phyloP scores from a whole-genome alignment of 2,888 invertebrate species.

The Dilophus febrilis region DNA sequence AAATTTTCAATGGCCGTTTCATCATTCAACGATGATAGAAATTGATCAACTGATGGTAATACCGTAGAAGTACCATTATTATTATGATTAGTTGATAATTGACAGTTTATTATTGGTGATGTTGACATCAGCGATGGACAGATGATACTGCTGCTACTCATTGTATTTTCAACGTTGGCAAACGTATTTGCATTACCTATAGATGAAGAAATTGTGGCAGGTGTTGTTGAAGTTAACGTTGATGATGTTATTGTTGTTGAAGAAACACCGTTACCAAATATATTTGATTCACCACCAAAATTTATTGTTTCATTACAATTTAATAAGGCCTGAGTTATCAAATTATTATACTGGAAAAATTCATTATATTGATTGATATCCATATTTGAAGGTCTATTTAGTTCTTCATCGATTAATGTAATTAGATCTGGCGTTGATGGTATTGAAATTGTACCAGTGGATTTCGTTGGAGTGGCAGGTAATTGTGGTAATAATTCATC shows the following conservation, averaged over 20 bases:
- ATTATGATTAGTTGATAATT: too few species aligned
- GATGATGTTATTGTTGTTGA: conserved; percentile 5
- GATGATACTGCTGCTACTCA: too few species aligned
- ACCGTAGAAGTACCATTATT: too few species aligned
- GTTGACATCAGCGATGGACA: too few species aligned
- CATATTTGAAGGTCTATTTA: conserved; percentile 9
- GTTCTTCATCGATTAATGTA: conserved; percentile 16
- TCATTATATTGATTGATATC: conserved; percentile 14
- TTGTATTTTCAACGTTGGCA: too few species aligned
- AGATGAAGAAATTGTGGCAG: too few species aligned
- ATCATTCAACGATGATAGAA: conserved; percentile 9
- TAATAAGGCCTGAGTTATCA: conserved; percentile 14
- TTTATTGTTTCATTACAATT: conserved; percentile 14
- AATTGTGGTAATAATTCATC: too few species aligned
- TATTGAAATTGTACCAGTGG: neutral
- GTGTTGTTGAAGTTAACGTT: conserved; percentile 2
- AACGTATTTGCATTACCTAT: too few species aligned
- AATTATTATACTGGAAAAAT: conserved; percentile 13
- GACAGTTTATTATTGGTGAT: too few species aligned
- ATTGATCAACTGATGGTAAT: neutral
- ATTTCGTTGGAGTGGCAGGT: neutral
- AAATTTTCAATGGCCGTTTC: conserved; percentile 35
- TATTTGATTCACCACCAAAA: conserved; percentile 11
- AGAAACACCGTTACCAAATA: neutral
- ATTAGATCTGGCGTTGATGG: conserved; percentile 14